Evolutionary conservation across 2,113 vertebrate genomes (phyloP), one percentile per base, ranked within the genome.

Genomic region (Pleuronectes platessa): DNA sequence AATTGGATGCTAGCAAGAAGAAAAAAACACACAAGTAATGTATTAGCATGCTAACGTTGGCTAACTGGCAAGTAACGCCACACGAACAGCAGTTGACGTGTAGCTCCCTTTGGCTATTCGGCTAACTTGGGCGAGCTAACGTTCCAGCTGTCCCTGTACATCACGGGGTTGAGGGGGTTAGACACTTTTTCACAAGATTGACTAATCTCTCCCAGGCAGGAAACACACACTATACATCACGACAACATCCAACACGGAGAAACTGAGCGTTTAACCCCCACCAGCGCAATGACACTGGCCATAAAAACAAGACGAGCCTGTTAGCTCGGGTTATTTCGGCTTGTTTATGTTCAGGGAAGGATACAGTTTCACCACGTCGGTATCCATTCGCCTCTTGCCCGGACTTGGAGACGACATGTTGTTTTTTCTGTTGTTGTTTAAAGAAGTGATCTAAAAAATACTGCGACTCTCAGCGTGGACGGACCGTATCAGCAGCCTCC

Each of bases 351-450:
- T 87, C 47, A 81, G 73, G 79, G 95, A 86, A 97, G 97, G 97
- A 98, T 99, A 99, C 97, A 99, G 97, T 95, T 99, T 99, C 94
- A 99, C 97, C 95, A 99, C 97, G 93, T 98, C 97, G 94, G 97
- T 99, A 91, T 99, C 97, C 97, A 99, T 99, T 95, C 97, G 96
- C 94, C 97, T 95, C 95, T 99, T 99, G 93, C 97, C 97, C 90
- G 97, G 97, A 95, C 97, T 98, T 91, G 97, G 97, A 95, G 97
- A 99, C 95, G 97, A 99, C 97, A 99, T 99, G 71, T 90, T 90
- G 10, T 89, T 79, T 77, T 78, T 74, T 51, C 15, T 47, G 45
- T 31, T 31, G 31, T 31, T 31, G 31, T 31, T 31, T 31, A 49
- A 54, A 71, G 80, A 89, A 91, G 90, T 88, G 71, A 84, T 80